phyloP scores from a whole-genome alignment of 2,888 invertebrate genomes.

The Hypena proboscidalis region DNA sequence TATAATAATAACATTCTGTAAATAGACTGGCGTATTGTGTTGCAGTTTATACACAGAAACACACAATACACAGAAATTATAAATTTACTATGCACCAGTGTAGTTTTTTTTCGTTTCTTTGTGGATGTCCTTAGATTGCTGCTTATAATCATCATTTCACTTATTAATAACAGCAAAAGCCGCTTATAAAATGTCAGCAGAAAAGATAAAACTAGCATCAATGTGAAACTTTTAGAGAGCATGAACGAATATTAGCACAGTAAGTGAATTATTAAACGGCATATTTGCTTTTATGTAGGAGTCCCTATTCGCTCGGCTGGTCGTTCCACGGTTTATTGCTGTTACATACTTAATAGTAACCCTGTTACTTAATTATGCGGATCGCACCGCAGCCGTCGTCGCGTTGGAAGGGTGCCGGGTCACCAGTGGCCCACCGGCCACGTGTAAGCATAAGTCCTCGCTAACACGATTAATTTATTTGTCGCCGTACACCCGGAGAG shows the following conservation, averaged over 20 bases:
- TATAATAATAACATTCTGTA: no score
- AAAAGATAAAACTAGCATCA: no score
- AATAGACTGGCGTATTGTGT: no score
- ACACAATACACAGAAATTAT: no score
- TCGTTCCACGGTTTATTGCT: conserved; percentile 71
- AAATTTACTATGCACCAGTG: no score
- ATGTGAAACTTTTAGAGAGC: conserved; percentile 18
- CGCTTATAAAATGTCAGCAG: no score
- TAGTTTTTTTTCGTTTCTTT: no score
- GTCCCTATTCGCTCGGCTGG: conserved; percentile 59
- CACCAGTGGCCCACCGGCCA: no score
- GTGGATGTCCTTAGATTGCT: no score
- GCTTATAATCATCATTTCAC: no score
- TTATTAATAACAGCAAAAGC: no score
- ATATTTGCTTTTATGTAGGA: conserved; percentile 66
- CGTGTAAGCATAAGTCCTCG: conserved; percentile 65
- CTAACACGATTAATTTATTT: conserved; percentile 75
- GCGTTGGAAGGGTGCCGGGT: conserved; percentile 59
- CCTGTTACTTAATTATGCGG: conserved; percentile 82
- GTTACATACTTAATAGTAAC: conserved; percentile 80
- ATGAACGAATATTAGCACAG: conserved; percentile 46
- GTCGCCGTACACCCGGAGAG: conserved; percentile 59
- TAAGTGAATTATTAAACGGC: conserved; percentile 61
- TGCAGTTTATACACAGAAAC: no score
- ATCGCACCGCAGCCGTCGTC: conserved; percentile 58